Evolutionary conservation across 2,113 vertebrate genomes (phyloP).

Genomic region (Sapajus apella): DNA sequence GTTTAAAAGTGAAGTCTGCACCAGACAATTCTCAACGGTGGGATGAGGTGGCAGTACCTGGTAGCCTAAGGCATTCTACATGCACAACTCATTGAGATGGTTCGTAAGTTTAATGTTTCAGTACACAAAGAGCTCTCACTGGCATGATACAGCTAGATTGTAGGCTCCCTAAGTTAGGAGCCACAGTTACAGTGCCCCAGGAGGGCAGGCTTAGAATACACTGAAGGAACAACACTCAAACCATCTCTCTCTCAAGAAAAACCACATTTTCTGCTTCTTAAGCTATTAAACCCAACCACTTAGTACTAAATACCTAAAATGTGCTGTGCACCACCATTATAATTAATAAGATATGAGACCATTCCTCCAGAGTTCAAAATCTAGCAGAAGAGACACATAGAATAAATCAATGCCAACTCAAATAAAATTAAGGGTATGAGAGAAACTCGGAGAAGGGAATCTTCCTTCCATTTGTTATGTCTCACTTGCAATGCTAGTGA

Average conservation of each 20-base stretch:
- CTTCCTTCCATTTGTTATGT: neutral
- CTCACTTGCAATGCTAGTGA: neutral
- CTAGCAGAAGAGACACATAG: neutral
- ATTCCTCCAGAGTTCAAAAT: neutral
- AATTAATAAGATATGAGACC: neutral
- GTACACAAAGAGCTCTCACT: neutral
- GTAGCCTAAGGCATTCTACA: neutral
- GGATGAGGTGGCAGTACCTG: neutral
- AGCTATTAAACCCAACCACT: neutral
- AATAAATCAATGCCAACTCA: neutral
- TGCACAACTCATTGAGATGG: neutral
- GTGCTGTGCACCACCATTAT: neutral
- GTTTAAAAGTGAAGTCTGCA: neutral
- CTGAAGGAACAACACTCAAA: neutral
- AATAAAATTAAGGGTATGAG: neutral
- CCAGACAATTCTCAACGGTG: neutral
- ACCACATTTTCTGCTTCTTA: neutral
- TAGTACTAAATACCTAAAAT: neutral
- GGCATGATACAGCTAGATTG: rapidly evolving
- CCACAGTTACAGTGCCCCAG: neutral
- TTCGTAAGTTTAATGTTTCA: neutral
- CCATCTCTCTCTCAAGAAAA: neutral
- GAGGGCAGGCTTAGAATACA: neutral
- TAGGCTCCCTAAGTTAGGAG: neutral
- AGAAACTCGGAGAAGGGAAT: neutral